Base-by-base conservation (phyloP, 2,888 invertebrate species). In the Strigamia transsilvanica region DNA sequence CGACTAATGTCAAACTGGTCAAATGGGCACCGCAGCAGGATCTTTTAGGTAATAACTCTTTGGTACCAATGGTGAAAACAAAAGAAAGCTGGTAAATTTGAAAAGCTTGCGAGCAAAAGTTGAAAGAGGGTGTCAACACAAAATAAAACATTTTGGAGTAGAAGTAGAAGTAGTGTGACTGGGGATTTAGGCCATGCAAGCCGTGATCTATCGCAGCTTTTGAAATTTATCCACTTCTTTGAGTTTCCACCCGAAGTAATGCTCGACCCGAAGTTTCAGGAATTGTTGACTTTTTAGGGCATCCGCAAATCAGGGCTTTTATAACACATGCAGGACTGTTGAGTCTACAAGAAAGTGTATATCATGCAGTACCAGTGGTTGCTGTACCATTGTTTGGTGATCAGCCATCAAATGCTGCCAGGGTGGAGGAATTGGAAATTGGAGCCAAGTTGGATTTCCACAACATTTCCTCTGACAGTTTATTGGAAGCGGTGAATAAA, bases 1-100 rank as follows among this genome's bases (percentile, higher is more conserved):
- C 79, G 3, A 13, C 5, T 10, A 79, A 79, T 42, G 42, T 79
- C 13, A 79, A 79, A 42, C 1, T 42, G 4, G 42, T 42, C 15
- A 41, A 38, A 23, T 79, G 79, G 79, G 42, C 21, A 38, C 21
- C 79, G 10, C 79, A 79, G 12, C 79, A 79, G 12, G 79, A 79
- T 42, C n/a, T 79, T 42, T 41, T 79, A 42, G 42, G 79, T 42
- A 42, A 56, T 2, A 15, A 51, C n/a, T n/a, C n/a, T n/a, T n/a
- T n/a, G n/a, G n/a, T n/a, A n/a, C n/a, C n/a, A n/a, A n/a, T n/a
- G n/a, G n/a, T n/a, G n/a, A n/a, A n/a, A n/a, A n/a, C n/a, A n/a
- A n/a, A n/a, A n/a, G n/a, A n/a, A n/a, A n/a, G n/a, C n/a, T n/a
- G n/a, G n/a, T n/a, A n/a, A n/a, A n/a, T n/a, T n/a, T n/a, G n/a